Evolutionary conservation across 2,888 invertebrate genomes (phyloP).

Genomic region (Apodemia zela): DNA sequence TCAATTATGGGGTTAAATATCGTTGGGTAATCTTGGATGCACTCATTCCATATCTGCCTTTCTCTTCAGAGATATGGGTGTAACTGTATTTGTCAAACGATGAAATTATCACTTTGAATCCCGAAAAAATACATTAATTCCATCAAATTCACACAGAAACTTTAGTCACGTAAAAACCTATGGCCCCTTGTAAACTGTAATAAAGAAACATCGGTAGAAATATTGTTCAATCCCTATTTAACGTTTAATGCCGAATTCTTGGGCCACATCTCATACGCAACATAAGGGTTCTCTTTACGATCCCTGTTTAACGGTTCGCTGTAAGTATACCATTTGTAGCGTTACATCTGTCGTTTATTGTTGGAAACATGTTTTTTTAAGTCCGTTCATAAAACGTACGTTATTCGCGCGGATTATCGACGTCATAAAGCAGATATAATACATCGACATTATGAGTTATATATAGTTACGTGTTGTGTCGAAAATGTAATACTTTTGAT

Average conservation of each 20-base stretch:
- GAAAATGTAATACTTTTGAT: too few relatives aligned
- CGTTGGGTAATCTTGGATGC: too few relatives aligned
- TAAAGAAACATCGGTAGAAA: neutral
- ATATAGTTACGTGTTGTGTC: neutral
- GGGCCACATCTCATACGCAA: neutral
- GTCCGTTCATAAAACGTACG: neutral
- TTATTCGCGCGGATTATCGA: neutral
- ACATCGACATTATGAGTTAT: neutral
- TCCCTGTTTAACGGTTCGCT: neutral
- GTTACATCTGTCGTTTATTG: neutral
- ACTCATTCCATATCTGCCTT: too few relatives aligned
- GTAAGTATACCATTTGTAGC: conserved; percentile 1
- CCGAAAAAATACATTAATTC: too few relatives aligned
- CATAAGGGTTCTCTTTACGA: neutral
- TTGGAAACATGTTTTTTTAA: conserved; percentile 1
- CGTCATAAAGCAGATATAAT: neutral
- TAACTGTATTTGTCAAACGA: too few relatives aligned
- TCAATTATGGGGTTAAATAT: too few relatives aligned
- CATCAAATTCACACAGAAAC: too few relatives aligned
- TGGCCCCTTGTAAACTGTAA: too few relatives aligned
- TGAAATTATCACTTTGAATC: too few relatives aligned
- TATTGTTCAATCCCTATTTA: neutral
- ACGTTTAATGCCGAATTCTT: neutral
- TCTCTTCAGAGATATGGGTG: too few relatives aligned
- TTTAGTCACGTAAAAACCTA: too few relatives aligned